phyloP scores from a whole-genome alignment of 2,888 invertebrate species.

The Drosophila heteroneura region DNA sequence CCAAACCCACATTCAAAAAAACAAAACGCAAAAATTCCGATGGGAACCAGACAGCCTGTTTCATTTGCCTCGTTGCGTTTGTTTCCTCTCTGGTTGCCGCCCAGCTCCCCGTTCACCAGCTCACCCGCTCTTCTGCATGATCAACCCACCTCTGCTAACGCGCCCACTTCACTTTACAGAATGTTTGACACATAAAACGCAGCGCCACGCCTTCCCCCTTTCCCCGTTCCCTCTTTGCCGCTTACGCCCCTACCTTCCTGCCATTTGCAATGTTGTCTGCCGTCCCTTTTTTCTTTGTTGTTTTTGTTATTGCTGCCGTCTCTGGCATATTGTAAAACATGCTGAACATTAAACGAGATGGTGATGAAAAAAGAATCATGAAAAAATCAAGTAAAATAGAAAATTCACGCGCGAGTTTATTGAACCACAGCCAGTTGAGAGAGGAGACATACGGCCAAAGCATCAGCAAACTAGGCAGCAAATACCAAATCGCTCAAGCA shows the following conservation, averaged over 20 bases:
- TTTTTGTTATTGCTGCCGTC: slow-evolving; percentile 36
- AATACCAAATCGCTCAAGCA: slow-evolving; percentile 27
- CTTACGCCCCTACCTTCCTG: not conserved
- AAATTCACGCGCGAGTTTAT: slow-evolving; percentile 76
- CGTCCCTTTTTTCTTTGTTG: slow-evolving; percentile 12
- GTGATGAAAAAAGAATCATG: slow-evolving; percentile 31
- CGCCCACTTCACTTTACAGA: slow-evolving; percentile 54
- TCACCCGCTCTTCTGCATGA: not conserved
- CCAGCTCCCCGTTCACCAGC: not conserved
- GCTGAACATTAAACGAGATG: slow-evolving; percentile 60
- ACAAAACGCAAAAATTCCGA: slow-evolving; percentile 64
- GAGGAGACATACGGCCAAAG: slow-evolving; percentile 6
- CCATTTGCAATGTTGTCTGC: slow-evolving; percentile 1
- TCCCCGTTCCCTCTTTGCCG: slow-evolving; percentile 6
- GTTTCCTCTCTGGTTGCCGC: not conserved
- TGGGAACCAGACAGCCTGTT: slow-evolving; percentile 62
- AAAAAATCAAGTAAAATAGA: slow-evolving; percentile 64
- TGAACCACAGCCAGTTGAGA: slow-evolving; percentile 58
- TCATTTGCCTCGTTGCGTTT: slow-evolving; percentile 31
- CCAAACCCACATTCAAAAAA: slow-evolving; percentile 31
- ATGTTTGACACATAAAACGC: slow-evolving; percentile 78
- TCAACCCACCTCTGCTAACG: slow-evolving; percentile 4
- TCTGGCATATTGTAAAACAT: slow-evolving; percentile 65
- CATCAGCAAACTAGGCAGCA: slow-evolving; percentile 30
- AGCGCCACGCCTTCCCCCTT: slow-evolving; percentile 36